Evolutionary conservation across 2,888 invertebrate genomes (phyloP).

Genomic region (Exephanes ischioxanthus): DNA sequence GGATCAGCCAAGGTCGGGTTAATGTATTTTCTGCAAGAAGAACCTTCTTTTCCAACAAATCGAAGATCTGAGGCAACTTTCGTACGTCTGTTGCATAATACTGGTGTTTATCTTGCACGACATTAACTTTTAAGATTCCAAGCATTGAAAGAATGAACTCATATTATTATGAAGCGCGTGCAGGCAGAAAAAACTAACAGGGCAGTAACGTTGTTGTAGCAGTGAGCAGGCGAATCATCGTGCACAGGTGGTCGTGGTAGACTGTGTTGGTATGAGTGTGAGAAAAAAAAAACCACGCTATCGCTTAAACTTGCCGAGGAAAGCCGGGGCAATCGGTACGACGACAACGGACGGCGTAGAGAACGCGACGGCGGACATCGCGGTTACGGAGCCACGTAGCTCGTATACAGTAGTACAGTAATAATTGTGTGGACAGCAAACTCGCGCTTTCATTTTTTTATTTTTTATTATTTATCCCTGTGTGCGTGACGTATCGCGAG

Average conservation of each 20-base stretch:
- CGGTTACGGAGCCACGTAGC: slow-evolving; percentile 61
- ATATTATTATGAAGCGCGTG: not conserved
- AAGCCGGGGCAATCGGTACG: slow-evolving; percentile 42
- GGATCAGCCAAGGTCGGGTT: not conserved
- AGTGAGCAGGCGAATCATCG: not conserved
- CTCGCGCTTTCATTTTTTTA: slow-evolving; percentile 21
- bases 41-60: not conserved
- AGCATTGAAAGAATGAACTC: not conserved
- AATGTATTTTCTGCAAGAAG: not conserved
- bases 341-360: slow-evolving; percentile 3
- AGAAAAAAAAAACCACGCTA: slow-evolving; percentile 43
- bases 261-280: slow-evolving; percentile 5
- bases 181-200: slow-evolving; percentile 22
- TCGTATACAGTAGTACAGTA: slow-evolving; percentile 48
- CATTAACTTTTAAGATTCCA: not conserved
- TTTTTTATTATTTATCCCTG: no score
- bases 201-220: not conserved
- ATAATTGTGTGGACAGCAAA: slow-evolving; percentile 36
- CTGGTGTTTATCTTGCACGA: not conserved
- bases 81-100: no score
- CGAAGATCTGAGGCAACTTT: no score
- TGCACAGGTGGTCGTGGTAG: slow-evolving; percentile 47
- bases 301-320: slow-evolving; percentile 49
- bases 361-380: slow-evolving; percentile 26
- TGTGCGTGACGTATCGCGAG: slow-evolving; percentile 10